Evolutionary conservation across 1,140 invertebrate species (phyloP).

Genomic region (Drosophila mojavensis): DNA sequence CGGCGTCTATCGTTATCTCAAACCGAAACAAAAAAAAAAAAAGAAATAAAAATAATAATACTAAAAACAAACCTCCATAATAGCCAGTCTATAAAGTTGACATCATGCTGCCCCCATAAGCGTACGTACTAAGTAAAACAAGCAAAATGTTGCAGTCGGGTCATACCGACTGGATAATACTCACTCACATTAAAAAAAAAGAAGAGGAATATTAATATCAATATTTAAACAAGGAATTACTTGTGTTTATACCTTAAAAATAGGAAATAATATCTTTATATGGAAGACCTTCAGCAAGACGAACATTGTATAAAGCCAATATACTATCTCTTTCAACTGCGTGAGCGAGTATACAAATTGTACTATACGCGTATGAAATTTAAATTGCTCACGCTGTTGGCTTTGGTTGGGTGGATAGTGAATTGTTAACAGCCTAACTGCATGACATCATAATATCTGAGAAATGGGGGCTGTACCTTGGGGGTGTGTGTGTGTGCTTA

Average conservation of each 20-base stretch:
- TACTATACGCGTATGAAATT: constrained; percentile 28
- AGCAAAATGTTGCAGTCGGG: too few relatives aligned
- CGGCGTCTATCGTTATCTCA: constrained; percentile 29
- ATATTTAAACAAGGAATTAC: too few relatives aligned
- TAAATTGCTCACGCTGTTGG: constrained; percentile 28
- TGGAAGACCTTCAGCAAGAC: too few relatives aligned
- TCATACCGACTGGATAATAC: background rate
- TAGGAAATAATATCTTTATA: too few relatives aligned
- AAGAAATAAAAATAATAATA: constrained; percentile 12
- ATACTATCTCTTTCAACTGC: too few relatives aligned
- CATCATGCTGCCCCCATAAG: constrained; percentile 26
- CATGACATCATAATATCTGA: constrained; percentile 42
- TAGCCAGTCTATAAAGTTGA: constrained; percentile 28
- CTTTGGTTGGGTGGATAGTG: constrained; percentile 21
- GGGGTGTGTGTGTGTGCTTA: constrained; percentile 16
- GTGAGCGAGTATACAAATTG: background rate
- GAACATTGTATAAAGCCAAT: too few relatives aligned
- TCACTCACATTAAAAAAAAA: constrained; percentile 2
- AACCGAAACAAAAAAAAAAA: background rate
- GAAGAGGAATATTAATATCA: background rate
- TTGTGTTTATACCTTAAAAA: too few relatives aligned
- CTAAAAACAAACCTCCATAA: constrained; percentile 2
- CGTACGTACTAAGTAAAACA: constrained; percentile 19
- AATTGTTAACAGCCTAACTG: background rate
- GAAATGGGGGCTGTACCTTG: background rate